Base-by-base conservation (phyloP, 2,797 vertebrate genomes). In the Avahi laniger region DNA sequence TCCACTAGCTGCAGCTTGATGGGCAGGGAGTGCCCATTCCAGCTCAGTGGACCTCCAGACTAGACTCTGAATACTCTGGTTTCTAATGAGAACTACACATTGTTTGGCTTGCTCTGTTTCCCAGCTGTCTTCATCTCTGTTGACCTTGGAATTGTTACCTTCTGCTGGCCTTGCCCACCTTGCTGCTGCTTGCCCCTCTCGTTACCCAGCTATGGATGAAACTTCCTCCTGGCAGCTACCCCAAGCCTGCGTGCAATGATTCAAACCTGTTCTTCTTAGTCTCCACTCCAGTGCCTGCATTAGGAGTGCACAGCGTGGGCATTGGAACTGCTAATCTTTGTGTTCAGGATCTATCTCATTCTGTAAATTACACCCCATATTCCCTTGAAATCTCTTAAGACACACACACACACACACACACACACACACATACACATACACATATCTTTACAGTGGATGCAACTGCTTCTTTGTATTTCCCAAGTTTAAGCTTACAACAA, bases 161-260 rank as follows among this genome's bases (percentile, higher is more conserved):
- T 30, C 26, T 6, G 28, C 7, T 41, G 59, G 5, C 7, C 7
- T 28, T 30, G 7, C 4, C 22, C 5, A 14, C 10, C 2, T 50
- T 2, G 22, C 57, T 72, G 24, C 33, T 4, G 11, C 11, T 3
- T 24, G 15, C 12, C 1, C 13, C 1, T n/a, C 59, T 46, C 7
- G 4, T 1, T 14, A 20, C 7, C 41, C 18, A 14, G 22, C 30
- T 54, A 11, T 43, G 50, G n/a, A 20, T 12, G 2, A 69, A 30
- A 50, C 5, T 7, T 57, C 30, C 30, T 24, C 15, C 0, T 2
- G 0, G 41, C 15, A 1, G 20, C n/a, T 24, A 38, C 43, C 18
- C 26, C n/a, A 52, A 41, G 43, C 28, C 5, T 5, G 2, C 1
- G 30, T 18, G 13, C 22, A 33, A 9, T 20, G 28, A 33, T 1